phyloP scores from a whole-genome alignment of 2,797 vertebrate genomes.

The Molossus alvarezi region DNA sequence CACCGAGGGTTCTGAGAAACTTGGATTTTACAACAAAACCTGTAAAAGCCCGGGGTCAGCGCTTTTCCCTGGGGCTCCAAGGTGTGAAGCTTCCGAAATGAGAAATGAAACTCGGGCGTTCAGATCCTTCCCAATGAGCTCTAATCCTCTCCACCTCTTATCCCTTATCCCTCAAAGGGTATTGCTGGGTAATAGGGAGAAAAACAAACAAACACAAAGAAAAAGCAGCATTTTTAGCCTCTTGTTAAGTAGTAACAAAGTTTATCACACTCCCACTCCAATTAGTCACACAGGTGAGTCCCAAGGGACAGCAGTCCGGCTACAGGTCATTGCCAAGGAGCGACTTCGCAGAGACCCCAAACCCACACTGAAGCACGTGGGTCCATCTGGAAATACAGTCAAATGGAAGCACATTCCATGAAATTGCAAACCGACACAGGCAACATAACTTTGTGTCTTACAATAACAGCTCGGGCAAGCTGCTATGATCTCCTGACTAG shows the following conservation, averaged over 20 bases:
- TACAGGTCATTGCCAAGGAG: constrained; percentile 79
- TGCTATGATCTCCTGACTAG: constrained; percentile 64
- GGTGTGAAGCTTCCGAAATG: constrained; percentile 91
- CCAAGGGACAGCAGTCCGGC: not conserved
- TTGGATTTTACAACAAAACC: constrained; percentile 91
- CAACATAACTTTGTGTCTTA: constrained; percentile 75
- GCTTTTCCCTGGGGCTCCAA: constrained; percentile 91
- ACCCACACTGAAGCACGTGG: constrained; percentile 67
- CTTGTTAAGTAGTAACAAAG: constrained; percentile 83
- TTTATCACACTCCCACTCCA: constrained; percentile 83
- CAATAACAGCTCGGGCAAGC: constrained; percentile 34
- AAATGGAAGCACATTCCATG: constrained; percentile 86
- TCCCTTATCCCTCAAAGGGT: constrained; percentile 83
- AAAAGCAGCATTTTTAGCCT: constrained; percentile 77
- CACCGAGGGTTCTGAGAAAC: constrained; percentile 88
- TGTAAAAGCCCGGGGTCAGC: constrained; percentile 90
- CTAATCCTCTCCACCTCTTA: constrained; percentile 88
- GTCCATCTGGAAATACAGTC: constrained; percentile 90
- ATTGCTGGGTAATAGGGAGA: constrained; percentile 80
- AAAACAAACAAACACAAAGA: not conserved
- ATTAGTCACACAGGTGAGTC: constrained; percentile 81
- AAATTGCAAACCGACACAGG: constrained; percentile 84
- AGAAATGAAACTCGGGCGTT: constrained; percentile 91
- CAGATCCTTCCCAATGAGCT: constrained; percentile 89
- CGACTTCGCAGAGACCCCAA: constrained; percentile 77